Percentiles rank a stretch among this genome's conserved stretches.
Evolutionary conservation across 2,888 invertebrate genomes (phyloP).

Genomic region (Drosophila nigricruria): DNA sequence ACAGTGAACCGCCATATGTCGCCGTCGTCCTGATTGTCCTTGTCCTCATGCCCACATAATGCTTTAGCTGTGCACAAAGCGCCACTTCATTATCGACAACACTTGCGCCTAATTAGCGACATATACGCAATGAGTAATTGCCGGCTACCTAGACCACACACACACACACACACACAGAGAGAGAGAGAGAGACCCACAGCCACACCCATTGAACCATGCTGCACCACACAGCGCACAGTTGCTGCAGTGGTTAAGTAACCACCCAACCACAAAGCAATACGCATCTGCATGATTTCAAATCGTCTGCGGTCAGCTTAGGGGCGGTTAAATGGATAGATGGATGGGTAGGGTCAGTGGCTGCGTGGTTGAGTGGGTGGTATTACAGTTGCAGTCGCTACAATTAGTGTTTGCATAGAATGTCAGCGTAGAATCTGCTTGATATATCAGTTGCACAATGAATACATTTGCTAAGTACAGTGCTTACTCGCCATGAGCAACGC

Average conservation of each 20-base stretch:
- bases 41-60: conserved; percentile 33
- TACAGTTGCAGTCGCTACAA: not conserved
- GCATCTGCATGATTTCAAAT: conserved; percentile 35
- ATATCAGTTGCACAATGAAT: not conserved
- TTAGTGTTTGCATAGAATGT: not conserved
- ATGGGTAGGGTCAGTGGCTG: no score
- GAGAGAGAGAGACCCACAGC: not conserved
- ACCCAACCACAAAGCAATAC: conserved; percentile 38
- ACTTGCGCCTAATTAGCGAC: conserved; percentile 69
- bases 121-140: conserved; percentile 71
- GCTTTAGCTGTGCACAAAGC: conserved; percentile 34
- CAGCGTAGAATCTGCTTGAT: not conserved
- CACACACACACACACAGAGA: not conserved
- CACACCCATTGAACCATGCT: not conserved
- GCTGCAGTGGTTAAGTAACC: conserved; percentile 18
- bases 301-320: conserved; percentile 12
- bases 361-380: not conserved
- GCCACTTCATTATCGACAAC: conserved; percentile 73
- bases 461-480: not conserved
- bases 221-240: conserved; percentile 1
- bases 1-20: conserved; percentile 51
- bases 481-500: not conserved
- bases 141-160: conserved; percentile 43
- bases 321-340: not conserved
- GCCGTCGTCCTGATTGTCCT: conserved; percentile 13